A percentile compares a stretch with the other conserved stretches of the same genome.
Evolutionary conservation across 2,797 vertebrate species (phyloP).

Genomic region (Channa striata): DNA sequence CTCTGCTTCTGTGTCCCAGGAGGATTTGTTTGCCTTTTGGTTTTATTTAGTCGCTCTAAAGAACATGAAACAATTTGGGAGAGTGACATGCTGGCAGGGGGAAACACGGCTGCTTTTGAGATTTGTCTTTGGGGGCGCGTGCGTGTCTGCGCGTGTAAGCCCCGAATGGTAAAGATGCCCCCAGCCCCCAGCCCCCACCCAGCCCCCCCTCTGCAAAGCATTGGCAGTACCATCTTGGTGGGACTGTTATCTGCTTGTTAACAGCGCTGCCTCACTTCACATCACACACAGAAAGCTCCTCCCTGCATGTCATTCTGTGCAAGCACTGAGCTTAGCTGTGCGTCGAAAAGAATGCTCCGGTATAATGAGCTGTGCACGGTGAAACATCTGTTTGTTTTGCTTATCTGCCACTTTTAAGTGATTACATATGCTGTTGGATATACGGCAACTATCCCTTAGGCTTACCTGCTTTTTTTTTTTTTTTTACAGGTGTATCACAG

Average conservation of each 20-base stretch:
- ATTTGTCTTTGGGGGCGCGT: conserved; percentile 31
- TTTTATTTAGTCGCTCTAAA: conserved; percentile 77
- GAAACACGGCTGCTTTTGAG: conserved; percentile 48
- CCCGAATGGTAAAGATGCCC: conserved; percentile 54
- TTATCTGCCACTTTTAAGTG: conserved; percentile 50
- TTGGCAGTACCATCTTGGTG: conserved; percentile 43
- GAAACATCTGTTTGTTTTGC: conserved; percentile 65
- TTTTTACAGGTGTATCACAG: neutral
- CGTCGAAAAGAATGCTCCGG: conserved; percentile 14
- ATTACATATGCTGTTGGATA: conserved; percentile 32
- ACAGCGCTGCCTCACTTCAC: conserved; percentile 38
- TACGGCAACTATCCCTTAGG: conserved; percentile 9
- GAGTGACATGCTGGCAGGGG: conserved; percentile 57
- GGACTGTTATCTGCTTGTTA: conserved; percentile 61
- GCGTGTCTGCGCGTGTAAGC: conserved; percentile 14
- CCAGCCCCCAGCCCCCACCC: neutral
- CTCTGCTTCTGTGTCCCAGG: conserved; percentile 53
- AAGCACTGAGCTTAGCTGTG: conserved; percentile 22
- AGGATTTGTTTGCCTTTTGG: conserved; percentile 75
- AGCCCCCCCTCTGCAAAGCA: conserved; percentile 40
- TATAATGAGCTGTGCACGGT: conserved; percentile 61
- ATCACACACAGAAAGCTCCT: conserved; percentile 52
- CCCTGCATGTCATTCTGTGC: conserved; percentile 34
- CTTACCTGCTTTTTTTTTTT: neutral
- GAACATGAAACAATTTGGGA: conserved; percentile 74